phyloP scores from a whole-genome alignment of 1,140 invertebrate genomes.

The Apocrypta bakeri region DNA sequence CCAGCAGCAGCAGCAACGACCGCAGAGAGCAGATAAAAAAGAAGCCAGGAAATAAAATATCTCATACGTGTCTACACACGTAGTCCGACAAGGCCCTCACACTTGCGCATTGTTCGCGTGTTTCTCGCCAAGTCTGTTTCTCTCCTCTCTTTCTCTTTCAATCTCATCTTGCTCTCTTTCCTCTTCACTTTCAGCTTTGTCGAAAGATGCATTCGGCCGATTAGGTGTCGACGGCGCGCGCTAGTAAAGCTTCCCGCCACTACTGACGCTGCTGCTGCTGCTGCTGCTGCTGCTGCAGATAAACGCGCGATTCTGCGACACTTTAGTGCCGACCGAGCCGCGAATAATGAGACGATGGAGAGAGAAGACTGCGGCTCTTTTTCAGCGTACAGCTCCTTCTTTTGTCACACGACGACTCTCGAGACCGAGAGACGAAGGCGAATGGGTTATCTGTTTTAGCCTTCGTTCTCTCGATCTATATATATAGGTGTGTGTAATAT shows the following conservation, averaged over 20 bases:
- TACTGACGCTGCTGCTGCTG: neutral
- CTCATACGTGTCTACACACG: conserved; percentile 40
- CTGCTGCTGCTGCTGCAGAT: neutral
- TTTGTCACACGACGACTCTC: neutral
- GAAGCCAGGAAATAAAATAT: conserved; percentile 29
- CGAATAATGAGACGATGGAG: conserved; percentile 16
- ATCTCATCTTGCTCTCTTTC: neutral
- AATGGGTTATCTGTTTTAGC: neutral
- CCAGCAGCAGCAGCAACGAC: neutral
- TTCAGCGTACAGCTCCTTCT: neutral
- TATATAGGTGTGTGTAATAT: no score
- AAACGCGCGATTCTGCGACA: conserved; percentile 16
- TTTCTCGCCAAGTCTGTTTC: neutral
- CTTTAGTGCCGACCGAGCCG: neutral
- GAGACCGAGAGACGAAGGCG: no score
- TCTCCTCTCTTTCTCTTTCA: neutral
- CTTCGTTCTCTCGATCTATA: no score
- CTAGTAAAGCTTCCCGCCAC: neutral
- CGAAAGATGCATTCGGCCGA: conserved; percentile 34
- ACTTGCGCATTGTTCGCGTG: neutral
- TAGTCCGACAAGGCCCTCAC: neutral
- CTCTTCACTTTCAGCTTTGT: neutral
- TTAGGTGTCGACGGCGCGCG: conserved; percentile 7
- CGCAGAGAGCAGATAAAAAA: conserved; percentile 4
- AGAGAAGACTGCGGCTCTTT: neutral